Conservation (phyloP, 2,797 vertebrate genomes). For the Macrochelys suwanniensis region DNA sequence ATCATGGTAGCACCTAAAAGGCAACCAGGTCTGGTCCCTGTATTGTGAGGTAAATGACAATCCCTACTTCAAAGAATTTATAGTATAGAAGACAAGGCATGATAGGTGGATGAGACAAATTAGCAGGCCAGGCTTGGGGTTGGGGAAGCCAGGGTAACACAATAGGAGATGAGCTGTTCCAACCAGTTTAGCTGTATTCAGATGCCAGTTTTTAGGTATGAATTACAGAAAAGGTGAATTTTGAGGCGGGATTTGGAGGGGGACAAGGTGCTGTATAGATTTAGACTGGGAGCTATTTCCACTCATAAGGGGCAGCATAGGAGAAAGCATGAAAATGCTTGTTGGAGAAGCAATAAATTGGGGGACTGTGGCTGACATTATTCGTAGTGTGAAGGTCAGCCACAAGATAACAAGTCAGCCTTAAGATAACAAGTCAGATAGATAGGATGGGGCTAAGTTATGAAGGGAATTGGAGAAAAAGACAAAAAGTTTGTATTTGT, state of each 20-base stretch:
- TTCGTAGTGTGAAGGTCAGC: conserved; percentile 36
- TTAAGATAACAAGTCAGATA: conserved; percentile 66
- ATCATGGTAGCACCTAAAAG: conserved; percentile 55
- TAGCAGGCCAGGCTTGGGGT: conserved; percentile 47
- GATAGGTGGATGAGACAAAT: neutral
- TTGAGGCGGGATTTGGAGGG: too few species aligned
- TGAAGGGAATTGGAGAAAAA: conserved; percentile 54
- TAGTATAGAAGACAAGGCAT: neutral
- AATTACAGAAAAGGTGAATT: too few species aligned
- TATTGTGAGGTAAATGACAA: neutral
- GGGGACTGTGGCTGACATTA: too few species aligned
- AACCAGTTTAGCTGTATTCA: neutral
- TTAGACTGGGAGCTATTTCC: too few species aligned
- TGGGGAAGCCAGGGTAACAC: conserved; percentile 32
- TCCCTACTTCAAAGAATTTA: neutral
- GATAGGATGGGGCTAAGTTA: conserved; percentile 49
- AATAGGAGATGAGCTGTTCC: conserved; percentile 51
- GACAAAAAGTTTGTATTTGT: conserved; percentile 53
- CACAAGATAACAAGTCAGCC: too few species aligned
- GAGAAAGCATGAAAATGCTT: too few species aligned
- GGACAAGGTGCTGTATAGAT: too few species aligned
- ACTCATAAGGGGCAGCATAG: too few species aligned
- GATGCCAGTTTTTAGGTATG: too few species aligned
- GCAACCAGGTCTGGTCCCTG: conserved; percentile 28
- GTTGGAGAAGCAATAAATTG: too few species aligned